Evolutionary conservation across 2,113 vertebrate genomes (phyloP), one percentile per base, ranked within the genome.

Genomic region (Sinocyclocheilus anshuiensis): DNA sequence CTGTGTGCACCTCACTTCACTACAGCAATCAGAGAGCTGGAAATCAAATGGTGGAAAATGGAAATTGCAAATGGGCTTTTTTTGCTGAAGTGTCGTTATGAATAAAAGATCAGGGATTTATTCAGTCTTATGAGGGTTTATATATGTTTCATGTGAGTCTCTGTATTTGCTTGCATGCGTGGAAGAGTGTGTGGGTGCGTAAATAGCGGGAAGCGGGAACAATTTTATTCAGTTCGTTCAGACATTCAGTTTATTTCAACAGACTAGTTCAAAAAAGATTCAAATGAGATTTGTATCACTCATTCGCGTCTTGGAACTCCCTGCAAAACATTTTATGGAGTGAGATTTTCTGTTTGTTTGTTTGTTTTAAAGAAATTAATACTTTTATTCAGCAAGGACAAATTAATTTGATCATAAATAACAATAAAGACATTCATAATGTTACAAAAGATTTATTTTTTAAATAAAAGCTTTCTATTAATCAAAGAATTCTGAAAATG

Each of bases 51-150:
- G 48, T 74, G 48, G 69, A 71, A 82, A 82, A 82, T 82, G 81
- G 63, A 84, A 83, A 69, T 29, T 67, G 63, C 15, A 82, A 55
- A 83, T 55, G 65, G n/a, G n/a, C 13, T 69, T 22, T 5, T 67
- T 67, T 69, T 18, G 39, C 24, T 69, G 63, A 9, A 69, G 63
- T 82, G 45, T 53, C 63, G n/a, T 22, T 67, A 82, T 83, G 45
- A 83, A 83, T 83, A 83, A 83, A 83, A 83, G 45, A 83, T 57
- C 24, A 69, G 42, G 61, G 24, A 82, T 69, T 82, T 50, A 33
- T 67, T 36, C 29, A 24, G 65, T 83, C 26, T 72, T 53, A 83
- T 33, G 65, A 55, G 26, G 65, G 63, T 29, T 72, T 53, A 50
- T 83, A 55, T 33, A 72, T 39, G 65, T 72, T 83, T 72, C 48